Conservation (phyloP, 2,113 vertebrate genomes). For the Willisornis vidua region DNA sequence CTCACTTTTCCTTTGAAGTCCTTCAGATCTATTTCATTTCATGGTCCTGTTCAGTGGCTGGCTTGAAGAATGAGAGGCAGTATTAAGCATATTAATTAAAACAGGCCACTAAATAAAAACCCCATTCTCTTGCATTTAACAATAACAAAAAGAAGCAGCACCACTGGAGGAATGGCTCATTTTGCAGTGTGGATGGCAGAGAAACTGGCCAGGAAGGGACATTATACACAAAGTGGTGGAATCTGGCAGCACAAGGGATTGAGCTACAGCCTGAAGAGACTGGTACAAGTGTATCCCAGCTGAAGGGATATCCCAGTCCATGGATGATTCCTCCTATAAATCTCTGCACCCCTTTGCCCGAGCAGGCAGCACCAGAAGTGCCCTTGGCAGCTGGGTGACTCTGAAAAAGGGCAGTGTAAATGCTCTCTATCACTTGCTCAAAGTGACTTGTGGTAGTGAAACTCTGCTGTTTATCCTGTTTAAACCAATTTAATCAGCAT, state of each 20-base stretch:
- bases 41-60: neutral
- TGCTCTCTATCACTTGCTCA: fast-evolving
- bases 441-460: neutral
- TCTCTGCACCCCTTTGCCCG: neutral
- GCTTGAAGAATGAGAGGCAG: neutral
- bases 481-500: neutral
- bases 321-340: neutral
- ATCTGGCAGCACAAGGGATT: fast-evolving
- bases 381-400: neutral
- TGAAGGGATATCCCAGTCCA: neutral
- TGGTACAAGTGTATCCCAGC: neutral
- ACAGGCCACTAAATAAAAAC: neutral
- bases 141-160: neutral
- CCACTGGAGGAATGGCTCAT: fast-evolving
- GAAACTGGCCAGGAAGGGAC: neutral
- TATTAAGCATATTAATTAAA: neutral
- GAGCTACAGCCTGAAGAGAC: neutral
- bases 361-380: neutral
- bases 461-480: neutral
- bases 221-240: neutral
- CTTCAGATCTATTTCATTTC: neutral
- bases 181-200: fast-evolving
- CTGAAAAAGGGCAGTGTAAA: neutral
- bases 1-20: neutral
- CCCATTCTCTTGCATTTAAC: neutral